Base-by-base conservation (phyloP, 2,113 vertebrate species). In the Ochotona curzoniae region DNA sequence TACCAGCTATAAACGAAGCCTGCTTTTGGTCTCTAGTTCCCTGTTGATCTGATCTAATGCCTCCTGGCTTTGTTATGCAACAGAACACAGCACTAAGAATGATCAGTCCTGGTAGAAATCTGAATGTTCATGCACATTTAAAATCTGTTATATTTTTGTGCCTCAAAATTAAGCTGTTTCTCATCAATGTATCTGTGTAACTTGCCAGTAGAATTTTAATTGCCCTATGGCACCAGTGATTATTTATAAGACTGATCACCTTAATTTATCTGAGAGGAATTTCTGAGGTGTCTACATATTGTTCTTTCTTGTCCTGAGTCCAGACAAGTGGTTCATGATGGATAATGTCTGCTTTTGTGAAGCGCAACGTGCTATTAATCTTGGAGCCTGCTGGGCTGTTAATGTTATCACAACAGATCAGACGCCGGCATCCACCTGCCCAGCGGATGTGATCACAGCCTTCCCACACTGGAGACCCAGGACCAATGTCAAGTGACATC, bases 401-500 rank as follows among this genome's bases (percentile, higher is more conserved):
- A 93, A 57, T 63, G 61, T 60, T 76, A 13, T 96, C 96, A 93
- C 94, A 95, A 70, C 91, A 85, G 84, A 93, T 95, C 94, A 95
- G 86, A 96, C n/a, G 88, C 73, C 60, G 54, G 91, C 89, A 87
- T 94, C 92, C 81, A 57, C 89, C 96, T 95, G 76, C 63, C 93
- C 83, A 80, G 96, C 95, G 84, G 44, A 91, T 93, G 8, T 81
- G 38, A 83, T 95, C 96, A 74, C 78, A 83, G 0, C 15, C 83
- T 84, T 89, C 78, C 66, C 20, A 71, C 49, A 78, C 78, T 69
- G 63, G 87, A 96, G 96, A 96, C 80, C 90, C 85, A 94, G 97
- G 97, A 89, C 83, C 76, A 7, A 93, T 90, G 95, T 3, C 71
- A 78, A 28, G 76, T 69, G 63, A 84, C 76, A 94, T 71, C 91